Evolutionary conservation across 1,140 invertebrate species (phyloP).

Genomic region (Neodiprion virginianus): DNA sequence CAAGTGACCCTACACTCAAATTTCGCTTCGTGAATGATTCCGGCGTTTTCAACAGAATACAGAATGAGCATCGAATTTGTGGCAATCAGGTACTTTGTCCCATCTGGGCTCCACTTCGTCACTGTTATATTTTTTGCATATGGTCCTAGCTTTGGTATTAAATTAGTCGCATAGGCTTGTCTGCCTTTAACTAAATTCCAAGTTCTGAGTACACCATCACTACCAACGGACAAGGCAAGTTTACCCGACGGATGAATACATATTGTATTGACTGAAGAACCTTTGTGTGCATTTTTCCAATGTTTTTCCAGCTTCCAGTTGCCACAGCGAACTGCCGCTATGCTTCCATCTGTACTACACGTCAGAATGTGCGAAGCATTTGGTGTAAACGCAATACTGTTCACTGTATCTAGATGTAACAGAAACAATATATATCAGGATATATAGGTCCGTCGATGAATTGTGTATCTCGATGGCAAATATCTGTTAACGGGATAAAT

Average conservation of each 20-base stretch:
- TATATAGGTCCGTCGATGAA: background rate
- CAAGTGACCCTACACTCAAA: constrained; percentile 70
- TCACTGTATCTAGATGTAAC: constrained; percentile 70
- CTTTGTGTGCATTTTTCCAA: constrained; percentile 77
- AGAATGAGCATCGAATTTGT: constrained; percentile 75
- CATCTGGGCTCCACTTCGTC: constrained; percentile 72
- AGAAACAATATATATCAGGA: background rate
- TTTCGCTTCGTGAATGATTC: constrained; percentile 66
- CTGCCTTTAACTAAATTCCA: constrained; percentile 95
- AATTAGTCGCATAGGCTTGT: constrained; percentile 86
- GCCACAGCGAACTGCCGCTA: constrained; percentile 80
- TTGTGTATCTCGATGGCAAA: background rate
- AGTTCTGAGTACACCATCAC: constrained; percentile 83
- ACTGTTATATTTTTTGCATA: constrained; percentile 62
- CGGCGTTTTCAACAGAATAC: constrained; percentile 78
- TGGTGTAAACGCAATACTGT: constrained; percentile 76
- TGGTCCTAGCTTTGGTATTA: constrained; percentile 68
- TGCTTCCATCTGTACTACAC: constrained; percentile 82
- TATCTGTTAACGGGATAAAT: too few relatives aligned
- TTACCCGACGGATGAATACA: constrained; percentile 89
- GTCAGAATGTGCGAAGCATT: constrained; percentile 81
- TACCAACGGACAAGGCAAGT: constrained; percentile 84
- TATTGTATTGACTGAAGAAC: constrained; percentile 71
- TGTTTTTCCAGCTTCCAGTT: constrained; percentile 86
- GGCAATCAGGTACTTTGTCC: constrained; percentile 75